These are phyloP conservation scores for Corythucha ciliata DNA, from an alignment of 2,888 invertebrate genomes.

Conservation along the genomic window DNA sequence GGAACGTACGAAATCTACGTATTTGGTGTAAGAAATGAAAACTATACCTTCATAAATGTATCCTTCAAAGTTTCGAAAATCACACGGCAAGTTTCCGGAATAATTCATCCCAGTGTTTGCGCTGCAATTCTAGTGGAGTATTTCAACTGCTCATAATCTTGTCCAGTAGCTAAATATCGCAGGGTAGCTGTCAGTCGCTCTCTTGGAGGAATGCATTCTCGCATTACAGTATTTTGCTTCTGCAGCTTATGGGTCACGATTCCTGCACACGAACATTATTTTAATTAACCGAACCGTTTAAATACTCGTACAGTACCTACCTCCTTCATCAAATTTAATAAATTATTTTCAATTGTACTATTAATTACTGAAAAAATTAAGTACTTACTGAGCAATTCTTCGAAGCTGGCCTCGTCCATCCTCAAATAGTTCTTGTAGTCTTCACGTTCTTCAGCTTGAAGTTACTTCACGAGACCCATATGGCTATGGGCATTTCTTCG, in stretches of 20 bases:
- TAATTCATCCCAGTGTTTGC: no score
- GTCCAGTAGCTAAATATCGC: constrained; percentile 12
- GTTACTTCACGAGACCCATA: constrained; percentile 6
- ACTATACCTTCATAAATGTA: no score
- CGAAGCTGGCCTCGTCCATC: constrained; percentile 6
- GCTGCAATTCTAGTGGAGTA: constrained; percentile 7
- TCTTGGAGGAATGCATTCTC: constrained; percentile 10
- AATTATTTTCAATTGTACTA: constrained; percentile 11
- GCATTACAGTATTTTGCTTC: constrained; percentile 12
- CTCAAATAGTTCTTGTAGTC: constrained; percentile 13
- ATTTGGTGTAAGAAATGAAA: no score
- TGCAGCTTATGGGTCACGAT: constrained; percentile 11
- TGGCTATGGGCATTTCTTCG: constrained; percentile 13
- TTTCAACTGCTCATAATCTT: constrained; percentile 9
- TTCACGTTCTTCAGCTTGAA: constrained; percentile 13
- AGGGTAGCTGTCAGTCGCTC: constrained; percentile 9
- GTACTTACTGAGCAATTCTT: constrained; percentile 13
- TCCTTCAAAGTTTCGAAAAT: no score
- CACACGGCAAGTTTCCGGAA: no score
- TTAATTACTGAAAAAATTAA: constrained; percentile 11
- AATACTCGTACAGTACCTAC: no score
- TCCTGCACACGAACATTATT: constrained; percentile 9
- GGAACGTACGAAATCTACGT: no score
- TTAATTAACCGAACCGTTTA: constrained; percentile 8
- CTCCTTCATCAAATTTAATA: constrained; percentile 8